Conservation (phyloP, 2,113 vertebrate species). For the Conger conger region DNA sequence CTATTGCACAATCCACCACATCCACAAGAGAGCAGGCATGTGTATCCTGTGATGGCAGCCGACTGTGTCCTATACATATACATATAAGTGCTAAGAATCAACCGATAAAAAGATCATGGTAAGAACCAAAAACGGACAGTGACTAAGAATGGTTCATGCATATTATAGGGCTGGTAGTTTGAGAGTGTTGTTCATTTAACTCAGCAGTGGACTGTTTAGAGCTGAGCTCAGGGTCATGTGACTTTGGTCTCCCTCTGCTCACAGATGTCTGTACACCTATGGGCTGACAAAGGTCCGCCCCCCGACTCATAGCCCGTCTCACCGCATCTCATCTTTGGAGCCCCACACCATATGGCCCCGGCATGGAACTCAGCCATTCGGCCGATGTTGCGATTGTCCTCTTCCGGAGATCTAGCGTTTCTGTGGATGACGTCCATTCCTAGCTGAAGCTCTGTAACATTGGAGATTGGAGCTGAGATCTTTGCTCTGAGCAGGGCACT, state of each 20-base stretch:
- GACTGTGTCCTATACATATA: not conserved
- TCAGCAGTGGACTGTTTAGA: not conserved
- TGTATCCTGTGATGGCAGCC: not conserved
- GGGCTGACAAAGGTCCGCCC: not conserved
- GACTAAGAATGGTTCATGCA: too few relatives aligned
- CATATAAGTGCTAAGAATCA: not conserved
- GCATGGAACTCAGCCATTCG: constrained; percentile 30
- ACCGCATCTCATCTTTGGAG: not conserved
- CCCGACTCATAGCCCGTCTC: constrained; percentile 6
- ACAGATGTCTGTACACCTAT: constrained; percentile 23
- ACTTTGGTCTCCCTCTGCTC: constrained; percentile 5
- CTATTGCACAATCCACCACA: too few relatives aligned
- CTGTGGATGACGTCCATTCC: too few relatives aligned
- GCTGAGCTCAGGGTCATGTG: not conserved
- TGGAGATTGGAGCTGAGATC: too few relatives aligned
- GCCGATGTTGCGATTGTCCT: not conserved
- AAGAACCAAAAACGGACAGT: not conserved
- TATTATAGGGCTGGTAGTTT: not conserved
- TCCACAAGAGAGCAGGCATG: too few relatives aligned
- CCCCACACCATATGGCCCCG: constrained; percentile 56
- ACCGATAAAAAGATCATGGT: not conserved
- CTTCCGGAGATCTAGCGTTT: not conserved
- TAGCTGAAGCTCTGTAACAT: too few relatives aligned
- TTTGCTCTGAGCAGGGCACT: too few relatives aligned
- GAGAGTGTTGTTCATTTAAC: not conserved